Base-by-base conservation (phyloP, 2,797 vertebrate species). In the Ibycter americanus region DNA sequence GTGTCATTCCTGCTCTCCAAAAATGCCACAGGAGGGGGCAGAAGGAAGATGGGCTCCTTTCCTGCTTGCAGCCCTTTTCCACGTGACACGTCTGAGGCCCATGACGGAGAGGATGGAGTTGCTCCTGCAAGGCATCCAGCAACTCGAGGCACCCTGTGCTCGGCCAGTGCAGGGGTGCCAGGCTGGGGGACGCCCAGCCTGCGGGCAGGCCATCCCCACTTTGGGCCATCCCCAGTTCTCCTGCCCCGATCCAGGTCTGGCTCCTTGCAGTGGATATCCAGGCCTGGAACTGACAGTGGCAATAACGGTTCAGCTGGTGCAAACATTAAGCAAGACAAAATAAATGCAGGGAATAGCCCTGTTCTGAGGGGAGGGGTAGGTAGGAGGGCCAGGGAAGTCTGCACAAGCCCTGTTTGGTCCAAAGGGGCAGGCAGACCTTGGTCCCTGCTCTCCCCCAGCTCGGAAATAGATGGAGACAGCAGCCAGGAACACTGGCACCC, bases 51-150 rank as follows among this genome's bases (percentile, higher is more conserved):
- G 3, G 47, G n/a, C 12, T 85, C 21, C 40, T 82, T 79, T 85
- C n/a, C 46, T 56, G 8, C 40, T 27, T 79, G 54, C 58, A 82
- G 16, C 2, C 1, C 22, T 47, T 81, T 81, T 27, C 29, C 40
- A 32, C 0, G 0, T 1, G 3, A 8, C 5, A 5, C 19, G 11
- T 63, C 21, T 49, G 71, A 40, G 42, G 36, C 22, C 31, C 6
- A 1, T 16, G 38, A 19, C 9, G 42, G 59, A 65, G 66, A 85
- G 54, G 36, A 52, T 9, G 7, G 13, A 70, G 11, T 31, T 73
- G n/a, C 26, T 77, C 21, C 51, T 40, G 25, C 21, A 44, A 76
- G 36, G 21, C 16, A 17, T 26, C 49, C 42, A 51, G n/a, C 52
- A 42, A 9, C 12, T 11, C 3, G 4, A 54, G 44, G 9, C 10